These are phyloP conservation scores for Emydura subglobosa DNA, from an alignment of 2,113 vertebrate genomes.

Conservation along the genomic window DNA sequence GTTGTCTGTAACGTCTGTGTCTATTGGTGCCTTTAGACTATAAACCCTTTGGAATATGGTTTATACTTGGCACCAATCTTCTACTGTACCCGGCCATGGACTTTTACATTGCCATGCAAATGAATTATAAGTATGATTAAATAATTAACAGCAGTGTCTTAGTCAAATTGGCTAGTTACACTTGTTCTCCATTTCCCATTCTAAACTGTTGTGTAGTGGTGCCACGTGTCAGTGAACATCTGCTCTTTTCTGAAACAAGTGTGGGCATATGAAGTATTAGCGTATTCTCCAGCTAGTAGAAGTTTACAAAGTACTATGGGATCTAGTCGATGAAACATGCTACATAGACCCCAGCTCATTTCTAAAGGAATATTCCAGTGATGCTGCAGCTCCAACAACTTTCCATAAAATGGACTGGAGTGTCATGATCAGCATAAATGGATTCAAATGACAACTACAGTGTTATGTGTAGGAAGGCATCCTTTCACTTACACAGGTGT, in stretches of 20 bases:
- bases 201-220: neutral
- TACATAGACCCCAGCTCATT: neutral
- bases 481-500: conserved; percentile 22
- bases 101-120: neutral
- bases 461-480: neutral
- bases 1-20: too few relatives aligned
- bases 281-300: neutral
- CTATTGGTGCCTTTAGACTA: neutral
- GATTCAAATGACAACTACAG: neutral
- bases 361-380: neutral
- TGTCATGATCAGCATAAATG: conserved; percentile 26
- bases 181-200: neutral
- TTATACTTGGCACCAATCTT: neutral
- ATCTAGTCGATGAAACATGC: neutral
- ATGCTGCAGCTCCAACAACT: neutral
- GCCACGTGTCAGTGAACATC: accelerated
- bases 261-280: neutral
- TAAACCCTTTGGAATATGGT: neutral
- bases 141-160: neutral
- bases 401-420: neutral
- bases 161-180: neutral
- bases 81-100: neutral
- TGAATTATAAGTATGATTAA: neutral
- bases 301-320: neutral
- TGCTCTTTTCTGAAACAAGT: neutral